A percentile compares a stretch with the other conserved stretches of the same genome.
phyloP scores from a whole-genome alignment of 2,113 vertebrate species.

The Myrmecobius fasciatus region DNA sequence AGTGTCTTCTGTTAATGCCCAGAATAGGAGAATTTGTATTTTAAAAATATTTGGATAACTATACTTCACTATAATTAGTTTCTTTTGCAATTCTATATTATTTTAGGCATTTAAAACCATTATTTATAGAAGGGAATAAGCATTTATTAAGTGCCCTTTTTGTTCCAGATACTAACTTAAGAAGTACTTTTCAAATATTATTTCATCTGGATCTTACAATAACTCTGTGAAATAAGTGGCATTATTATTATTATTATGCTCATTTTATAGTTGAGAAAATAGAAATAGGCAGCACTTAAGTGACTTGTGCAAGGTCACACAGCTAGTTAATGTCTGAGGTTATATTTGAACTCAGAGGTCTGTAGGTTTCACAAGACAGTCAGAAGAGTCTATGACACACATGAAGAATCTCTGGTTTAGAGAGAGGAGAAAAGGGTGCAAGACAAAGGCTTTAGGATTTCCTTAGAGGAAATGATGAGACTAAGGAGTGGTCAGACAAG shows the following conservation, averaged over 20 bases:
- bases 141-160: neutral
- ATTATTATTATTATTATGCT: neutral
- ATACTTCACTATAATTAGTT: neutral
- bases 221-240: neutral
- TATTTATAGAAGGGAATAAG: neutral
- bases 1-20: neutral
- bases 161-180: neutral
- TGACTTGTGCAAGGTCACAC: neutral
- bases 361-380: neutral
- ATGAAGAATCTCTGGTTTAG: neutral
- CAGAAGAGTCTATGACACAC: neutral
- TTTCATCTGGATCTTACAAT: neutral
- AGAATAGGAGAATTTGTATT: neutral
- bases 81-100: neutral
- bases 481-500: neutral
- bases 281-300: neutral
- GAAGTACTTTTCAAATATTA: neutral
- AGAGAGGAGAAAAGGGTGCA: neutral
- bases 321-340: neutral
- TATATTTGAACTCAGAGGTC: neutral
- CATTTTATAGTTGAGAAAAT: neutral
- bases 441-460: neutral
- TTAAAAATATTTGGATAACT: neutral
- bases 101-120: neutral
- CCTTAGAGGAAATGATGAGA: neutral